phyloP scores from a whole-genome alignment of 2,113 vertebrate species.

The Rhinolophus sinicus region DNA sequence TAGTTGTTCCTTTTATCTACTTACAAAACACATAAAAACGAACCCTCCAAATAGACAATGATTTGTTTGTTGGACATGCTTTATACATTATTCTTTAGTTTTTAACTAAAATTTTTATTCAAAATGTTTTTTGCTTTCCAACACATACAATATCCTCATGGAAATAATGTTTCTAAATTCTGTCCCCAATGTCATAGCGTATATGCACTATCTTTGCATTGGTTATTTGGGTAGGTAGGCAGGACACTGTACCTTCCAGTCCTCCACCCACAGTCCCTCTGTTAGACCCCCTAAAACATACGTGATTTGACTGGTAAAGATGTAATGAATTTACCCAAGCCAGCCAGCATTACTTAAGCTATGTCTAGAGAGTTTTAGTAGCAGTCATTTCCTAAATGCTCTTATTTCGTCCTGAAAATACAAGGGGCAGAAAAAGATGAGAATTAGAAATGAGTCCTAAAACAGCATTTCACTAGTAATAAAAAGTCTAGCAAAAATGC shows the following conservation, averaged over 20 bases:
- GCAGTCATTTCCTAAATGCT: neutral
- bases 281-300: neutral
- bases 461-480: neutral
- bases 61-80: neutral
- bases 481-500: neutral
- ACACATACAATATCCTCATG: neutral
- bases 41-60: neutral
- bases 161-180: neutral
- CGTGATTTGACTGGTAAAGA: neutral
- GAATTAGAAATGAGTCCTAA: neutral
- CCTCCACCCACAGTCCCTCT: neutral
- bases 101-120: slow-evolving; percentile 44
- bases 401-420: slow-evolving; percentile 39
- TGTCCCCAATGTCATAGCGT: neutral
- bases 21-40: neutral
- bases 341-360: neutral
- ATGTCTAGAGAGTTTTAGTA: neutral
- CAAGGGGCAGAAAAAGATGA: neutral
- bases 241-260: neutral
- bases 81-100: neutral
- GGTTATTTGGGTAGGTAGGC: neutral
- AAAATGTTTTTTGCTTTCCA: neutral
- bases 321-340: neutral
- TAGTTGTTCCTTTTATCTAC: neutral
- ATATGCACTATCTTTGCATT: neutral